phyloP scores from a whole-genome alignment of 1,140 invertebrate genomes.

The Watersipora subatra region DNA sequence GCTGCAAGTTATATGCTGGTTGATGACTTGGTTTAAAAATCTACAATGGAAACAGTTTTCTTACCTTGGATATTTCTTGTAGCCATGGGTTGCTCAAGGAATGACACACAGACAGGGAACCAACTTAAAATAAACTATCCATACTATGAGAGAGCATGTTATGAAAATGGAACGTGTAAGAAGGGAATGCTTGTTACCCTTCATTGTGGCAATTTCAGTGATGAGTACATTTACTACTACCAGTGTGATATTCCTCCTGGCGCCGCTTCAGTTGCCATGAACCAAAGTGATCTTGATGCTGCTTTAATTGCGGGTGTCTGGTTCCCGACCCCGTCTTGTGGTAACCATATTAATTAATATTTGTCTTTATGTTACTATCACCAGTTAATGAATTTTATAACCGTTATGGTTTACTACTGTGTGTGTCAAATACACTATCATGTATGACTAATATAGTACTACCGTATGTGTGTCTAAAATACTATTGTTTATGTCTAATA shows the following conservation, averaged over 20 bases:
- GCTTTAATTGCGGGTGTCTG: not conserved
- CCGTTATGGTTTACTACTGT: too few relatives aligned
- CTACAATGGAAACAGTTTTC: not conserved
- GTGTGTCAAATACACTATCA: too few relatives aligned
- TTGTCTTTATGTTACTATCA: too few relatives aligned
- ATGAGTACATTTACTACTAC: not conserved
- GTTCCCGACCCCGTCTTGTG: not conserved
- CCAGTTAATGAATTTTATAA: too few relatives aligned
- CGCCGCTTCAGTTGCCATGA: not conserved
- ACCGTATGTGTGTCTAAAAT: too few relatives aligned
- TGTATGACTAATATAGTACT: too few relatives aligned
- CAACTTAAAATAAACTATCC: not conserved
- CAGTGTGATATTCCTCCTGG: not conserved
- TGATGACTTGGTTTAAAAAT: not conserved
- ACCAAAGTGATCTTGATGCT: not conserved
- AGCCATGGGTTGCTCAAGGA: not conserved
- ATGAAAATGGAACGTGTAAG: not conserved
- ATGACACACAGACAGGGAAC: not conserved
- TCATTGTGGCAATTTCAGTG: not conserved
- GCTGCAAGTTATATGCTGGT: not conserved
- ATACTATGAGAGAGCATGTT: not conserved
- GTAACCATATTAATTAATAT: not conserved
- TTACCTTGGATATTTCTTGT: not conserved
- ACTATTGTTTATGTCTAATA: too few relatives aligned
- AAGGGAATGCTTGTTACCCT: not conserved